A percentile compares a stretch with the other conserved stretches of the same genome.
These are phyloP conservation scores for Synanthedon myopaeformis DNA, from an alignment of 2,888 invertebrate species.

Conservation along the genomic window DNA sequence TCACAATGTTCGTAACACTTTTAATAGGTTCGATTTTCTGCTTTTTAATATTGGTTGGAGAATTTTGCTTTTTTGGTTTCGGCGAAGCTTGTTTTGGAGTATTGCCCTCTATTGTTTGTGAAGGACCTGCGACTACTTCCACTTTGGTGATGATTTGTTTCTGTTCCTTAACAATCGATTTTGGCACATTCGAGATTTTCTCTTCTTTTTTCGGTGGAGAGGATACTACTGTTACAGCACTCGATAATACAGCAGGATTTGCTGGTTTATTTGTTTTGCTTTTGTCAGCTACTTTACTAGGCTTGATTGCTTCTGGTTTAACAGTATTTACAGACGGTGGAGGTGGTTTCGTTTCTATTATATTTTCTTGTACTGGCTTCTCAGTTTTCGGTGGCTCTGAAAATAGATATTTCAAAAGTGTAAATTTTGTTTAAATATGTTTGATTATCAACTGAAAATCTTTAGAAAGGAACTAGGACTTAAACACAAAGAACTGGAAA, in stretches of 20 bases:
- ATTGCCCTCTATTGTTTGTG: conserved; percentile 52
- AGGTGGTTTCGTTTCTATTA: conserved; percentile 61
- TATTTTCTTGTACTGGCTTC: conserved; percentile 54
- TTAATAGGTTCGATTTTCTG: conserved; percentile 38
- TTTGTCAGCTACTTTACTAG: conserved; percentile 53
- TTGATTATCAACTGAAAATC: too few species aligned
- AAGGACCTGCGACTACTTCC: conserved; percentile 68
- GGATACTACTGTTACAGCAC: conserved; percentile 48
- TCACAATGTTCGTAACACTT: conserved; percentile 48
- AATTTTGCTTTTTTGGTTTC: conserved; percentile 37
- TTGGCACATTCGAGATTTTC: conserved; percentile 45
- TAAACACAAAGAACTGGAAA: too few species aligned
- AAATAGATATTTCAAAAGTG: conserved; percentile 12
- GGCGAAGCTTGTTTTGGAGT: conserved; percentile 31
- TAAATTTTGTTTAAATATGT: too few species aligned
- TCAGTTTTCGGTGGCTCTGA: conserved; percentile 58
- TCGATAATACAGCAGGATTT: conserved; percentile 40
- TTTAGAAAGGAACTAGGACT: too few species aligned
- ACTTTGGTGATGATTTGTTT: conserved; percentile 65
- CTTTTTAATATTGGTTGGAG: conserved; percentile 29
- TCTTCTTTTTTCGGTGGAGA: conserved; percentile 59
- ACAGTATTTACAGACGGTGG: conserved; percentile 42
- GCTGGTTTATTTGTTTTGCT: conserved; percentile 49
- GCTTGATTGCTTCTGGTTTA: conserved; percentile 57
- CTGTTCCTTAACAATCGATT: conserved; percentile 56